Percentiles rank a stretch among this genome's conserved stretches.
Conservation (phyloP, 2,113 vertebrate genomes). For the human (Homo sapiens) region GRCh38 chr18:5986501-5987000, state of each 20-base stretch:
- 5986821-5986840: background rate
- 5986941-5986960: background rate
- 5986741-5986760: accelerated
- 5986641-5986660: background rate
- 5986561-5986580: background rate
- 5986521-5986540: background rate
- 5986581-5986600: slow-evolving; percentile 38
- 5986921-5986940: too few species aligned
- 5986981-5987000: background rate
- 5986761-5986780: accelerated
- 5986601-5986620: slow-evolving; percentile 24
- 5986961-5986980: background rate
- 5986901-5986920: background rate
- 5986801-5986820: too few species aligned
- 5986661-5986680: background rate
- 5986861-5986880: background rate
- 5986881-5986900: background rate
- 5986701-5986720: too few species aligned
- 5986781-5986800: background rate
- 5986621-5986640: background rate
- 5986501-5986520: background rate
- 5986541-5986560: background rate
- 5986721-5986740: background rate
- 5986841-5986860: background rate
- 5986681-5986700: background rate